Evolutionary conservation across 2,113 vertebrate genomes (phyloP).

Genomic region (Cyphomyrus plagiostoma): DNA sequence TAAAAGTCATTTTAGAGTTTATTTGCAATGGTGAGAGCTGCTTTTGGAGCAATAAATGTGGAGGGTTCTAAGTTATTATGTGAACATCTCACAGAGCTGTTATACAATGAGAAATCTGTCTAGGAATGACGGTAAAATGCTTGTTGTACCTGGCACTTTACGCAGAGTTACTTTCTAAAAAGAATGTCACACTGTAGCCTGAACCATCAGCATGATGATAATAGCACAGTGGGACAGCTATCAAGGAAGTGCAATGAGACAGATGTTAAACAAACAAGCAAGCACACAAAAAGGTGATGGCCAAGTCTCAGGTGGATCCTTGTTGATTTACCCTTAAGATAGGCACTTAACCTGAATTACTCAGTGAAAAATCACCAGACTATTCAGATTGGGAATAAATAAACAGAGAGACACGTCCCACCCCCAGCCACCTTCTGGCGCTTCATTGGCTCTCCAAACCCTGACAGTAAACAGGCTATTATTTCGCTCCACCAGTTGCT

Average conservation of each 20-base stretch:
- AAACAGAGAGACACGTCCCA: constrained; percentile 13
- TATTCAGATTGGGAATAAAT: constrained; percentile 25
- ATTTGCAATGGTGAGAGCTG: neutral
- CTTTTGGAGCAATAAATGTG: neutral
- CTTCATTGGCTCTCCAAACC: neutral
- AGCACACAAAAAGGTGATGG: neutral
- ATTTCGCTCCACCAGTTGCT: neutral
- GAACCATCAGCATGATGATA: neutral
- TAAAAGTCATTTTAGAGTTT: constrained; percentile 46
- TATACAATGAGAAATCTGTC: neutral
- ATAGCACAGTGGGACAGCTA: neutral
- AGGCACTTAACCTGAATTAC: neutral
- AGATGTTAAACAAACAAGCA: neutral
- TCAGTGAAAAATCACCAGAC: neutral
- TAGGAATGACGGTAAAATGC: neutral
- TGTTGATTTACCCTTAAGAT: neutral
- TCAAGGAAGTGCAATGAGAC: neutral
- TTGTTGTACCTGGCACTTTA: neutral
- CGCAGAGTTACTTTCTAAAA: neutral
- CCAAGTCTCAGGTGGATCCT: neutral
- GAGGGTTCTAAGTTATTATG: constrained; percentile 12
- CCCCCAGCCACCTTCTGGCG: neutral
- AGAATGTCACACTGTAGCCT: neutral
- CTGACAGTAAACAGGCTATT: neutral
- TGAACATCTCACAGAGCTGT: constrained; percentile 37